Percentiles rank a stretch among this genome's conserved stretches.
These are phyloP conservation scores for Centropristis striata DNA, from an alignment of 2,113 vertebrate species.

Conservation along the genomic window DNA sequence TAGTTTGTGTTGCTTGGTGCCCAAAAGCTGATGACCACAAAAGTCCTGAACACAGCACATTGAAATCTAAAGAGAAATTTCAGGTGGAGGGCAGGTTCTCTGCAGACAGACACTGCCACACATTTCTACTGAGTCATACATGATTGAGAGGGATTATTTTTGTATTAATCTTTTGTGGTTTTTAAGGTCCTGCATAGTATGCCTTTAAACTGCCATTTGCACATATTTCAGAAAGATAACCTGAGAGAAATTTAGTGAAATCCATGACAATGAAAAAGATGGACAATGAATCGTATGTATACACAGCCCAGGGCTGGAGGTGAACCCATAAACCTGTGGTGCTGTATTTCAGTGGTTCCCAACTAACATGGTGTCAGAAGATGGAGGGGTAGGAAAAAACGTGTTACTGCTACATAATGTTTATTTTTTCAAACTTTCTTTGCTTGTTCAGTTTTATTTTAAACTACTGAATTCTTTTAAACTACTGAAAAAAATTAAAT, in stretches of 20 bases:
- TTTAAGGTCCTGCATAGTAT: no score
- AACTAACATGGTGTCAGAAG: background rate
- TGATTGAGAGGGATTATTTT: no score
- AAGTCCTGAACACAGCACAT: no score
- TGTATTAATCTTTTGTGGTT: no score
- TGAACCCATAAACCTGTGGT: background rate
- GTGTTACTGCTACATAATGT: background rate
- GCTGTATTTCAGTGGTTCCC: constrained; percentile 38
- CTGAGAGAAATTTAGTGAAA: background rate
- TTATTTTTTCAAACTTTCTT: background rate
- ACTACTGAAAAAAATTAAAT: background rate
- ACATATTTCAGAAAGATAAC: background rate
- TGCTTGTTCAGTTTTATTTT: background rate
- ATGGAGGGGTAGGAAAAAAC: background rate
- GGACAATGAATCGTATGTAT: background rate
- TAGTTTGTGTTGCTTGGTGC: no score
- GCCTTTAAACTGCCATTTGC: background rate
- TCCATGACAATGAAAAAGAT: background rate
- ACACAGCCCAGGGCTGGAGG: background rate
- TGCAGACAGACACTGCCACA: no score
- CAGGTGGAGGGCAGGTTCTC: no score
- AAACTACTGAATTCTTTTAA: no score
- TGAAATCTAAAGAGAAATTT: no score
- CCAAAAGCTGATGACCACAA: no score
- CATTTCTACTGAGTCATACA: no score